Evolutionary conservation across 2,888 invertebrate species (phyloP).

Genomic region (Limenitis arthemis): DNA sequence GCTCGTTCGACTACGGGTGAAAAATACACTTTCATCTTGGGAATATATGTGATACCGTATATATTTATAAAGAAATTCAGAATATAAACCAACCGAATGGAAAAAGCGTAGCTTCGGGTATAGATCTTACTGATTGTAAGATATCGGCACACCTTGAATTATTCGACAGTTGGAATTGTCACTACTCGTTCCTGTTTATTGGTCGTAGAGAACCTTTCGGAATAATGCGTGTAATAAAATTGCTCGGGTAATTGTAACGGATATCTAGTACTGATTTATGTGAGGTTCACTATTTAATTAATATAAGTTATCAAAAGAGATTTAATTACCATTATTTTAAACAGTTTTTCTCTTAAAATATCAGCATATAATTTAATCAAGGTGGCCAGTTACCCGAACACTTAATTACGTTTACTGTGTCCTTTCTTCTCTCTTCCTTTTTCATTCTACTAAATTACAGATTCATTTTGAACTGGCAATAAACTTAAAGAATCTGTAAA

Average conservation of each 20-base stretch:
- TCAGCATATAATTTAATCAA: constrained; percentile 46
- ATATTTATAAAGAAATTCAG: constrained; percentile 62
- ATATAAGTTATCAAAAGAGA: constrained; percentile 17
- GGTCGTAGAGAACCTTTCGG: constrained; percentile 35
- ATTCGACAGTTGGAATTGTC: constrained; percentile 65
- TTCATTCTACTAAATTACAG: constrained; percentile 34
- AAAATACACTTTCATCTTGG: constrained; percentile 67
- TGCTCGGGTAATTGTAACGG: constrained; percentile 35
- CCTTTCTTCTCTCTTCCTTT: constrained; percentile 36
- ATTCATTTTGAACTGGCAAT: constrained; percentile 26
- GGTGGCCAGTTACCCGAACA: constrained; percentile 37
- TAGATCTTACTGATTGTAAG: constrained; percentile 67
- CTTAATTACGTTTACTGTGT: constrained; percentile 58
- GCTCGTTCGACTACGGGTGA: constrained; percentile 45
- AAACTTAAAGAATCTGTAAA: constrained; percentile 23
- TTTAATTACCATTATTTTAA: constrained; percentile 16
- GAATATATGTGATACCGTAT: constrained; percentile 63
- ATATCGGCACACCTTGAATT: constrained; percentile 62
- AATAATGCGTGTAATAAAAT: constrained; percentile 47
- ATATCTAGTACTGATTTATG: too few species aligned
- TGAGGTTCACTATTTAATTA: not conserved
- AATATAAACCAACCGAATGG: constrained; percentile 64
- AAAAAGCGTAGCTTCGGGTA: constrained; percentile 47
- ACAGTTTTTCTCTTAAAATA: constrained; percentile 28
- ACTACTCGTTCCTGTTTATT: constrained; percentile 49